phyloP scores from a whole-genome alignment of 35 echinoderm and acorn worm genomes.

The Heliocidaris tuberculata region DNA sequence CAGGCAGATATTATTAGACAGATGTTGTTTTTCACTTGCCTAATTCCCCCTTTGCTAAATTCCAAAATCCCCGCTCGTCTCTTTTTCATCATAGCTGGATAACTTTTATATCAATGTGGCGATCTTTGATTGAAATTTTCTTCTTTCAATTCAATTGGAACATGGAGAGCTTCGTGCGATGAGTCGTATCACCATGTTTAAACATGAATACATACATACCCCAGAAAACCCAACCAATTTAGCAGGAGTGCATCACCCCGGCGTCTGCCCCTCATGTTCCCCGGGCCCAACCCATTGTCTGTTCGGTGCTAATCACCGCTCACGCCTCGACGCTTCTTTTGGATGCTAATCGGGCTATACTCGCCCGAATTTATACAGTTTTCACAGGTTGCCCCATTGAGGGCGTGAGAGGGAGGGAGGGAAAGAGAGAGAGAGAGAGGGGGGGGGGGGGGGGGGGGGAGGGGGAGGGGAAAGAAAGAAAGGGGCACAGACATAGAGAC shows the following conservation, averaged over 20 bases:
- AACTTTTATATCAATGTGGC: neutral
- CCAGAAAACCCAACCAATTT: neutral
- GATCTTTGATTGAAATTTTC: neutral
- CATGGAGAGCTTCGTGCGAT: neutral
- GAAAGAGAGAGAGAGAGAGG: neutral
- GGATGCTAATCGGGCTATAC: neutral
- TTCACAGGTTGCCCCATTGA: slow-evolving; percentile 7
- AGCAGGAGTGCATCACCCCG: neutral
- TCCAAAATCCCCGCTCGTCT: neutral
- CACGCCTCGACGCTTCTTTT: neutral
- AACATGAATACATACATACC: neutral
- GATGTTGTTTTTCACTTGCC: slow-evolving; percentile 6
- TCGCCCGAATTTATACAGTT: slow-evolving; percentile 2
- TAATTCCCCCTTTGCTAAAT: neutral
- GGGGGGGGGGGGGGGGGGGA: too few species aligned
- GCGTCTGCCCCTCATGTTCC: neutral
- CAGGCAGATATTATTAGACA: neutral
- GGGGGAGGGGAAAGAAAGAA: too few species aligned
- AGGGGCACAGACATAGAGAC: too few species aligned
- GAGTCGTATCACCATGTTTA: neutral
- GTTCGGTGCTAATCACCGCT: neutral
- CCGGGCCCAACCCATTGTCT: neutral
- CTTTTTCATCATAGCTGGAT: neutral
- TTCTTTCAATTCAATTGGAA: neutral
- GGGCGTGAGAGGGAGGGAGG: neutral